phyloP scores from a whole-genome alignment of 2,113 vertebrate species.

The Microcebus griseorufus region DNA sequence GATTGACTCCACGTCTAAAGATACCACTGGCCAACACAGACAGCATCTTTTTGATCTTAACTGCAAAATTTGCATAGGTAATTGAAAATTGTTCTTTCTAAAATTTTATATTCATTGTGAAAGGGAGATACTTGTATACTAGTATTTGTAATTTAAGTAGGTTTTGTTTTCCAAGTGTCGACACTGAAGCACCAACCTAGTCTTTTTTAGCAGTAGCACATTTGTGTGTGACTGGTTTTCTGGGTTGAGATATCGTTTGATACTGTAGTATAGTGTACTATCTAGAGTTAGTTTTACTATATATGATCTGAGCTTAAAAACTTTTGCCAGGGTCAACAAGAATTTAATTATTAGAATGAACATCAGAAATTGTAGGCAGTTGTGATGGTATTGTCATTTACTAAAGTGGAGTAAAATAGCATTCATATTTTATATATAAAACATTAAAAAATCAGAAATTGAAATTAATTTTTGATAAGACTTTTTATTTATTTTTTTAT shows the following conservation, averaged over 20 bases:
- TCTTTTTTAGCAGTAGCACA: not conserved
- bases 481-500: not conserved
- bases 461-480: not conserved
- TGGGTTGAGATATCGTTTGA: not conserved
- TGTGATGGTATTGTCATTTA: not conserved
- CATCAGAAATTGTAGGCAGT: not conserved
- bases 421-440: not conserved
- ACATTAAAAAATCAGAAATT: not conserved
- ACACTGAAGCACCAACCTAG: not conserved
- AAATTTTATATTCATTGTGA: not conserved
- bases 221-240: not conserved
- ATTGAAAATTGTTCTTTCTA: slow-evolving; percentile 40
- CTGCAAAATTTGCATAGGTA: slow-evolving; percentile 99
- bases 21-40: slow-evolving; percentile 96
- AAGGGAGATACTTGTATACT: not conserved
- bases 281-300: not conserved
- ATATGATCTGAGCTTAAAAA: not conserved
- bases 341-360: not conserved
- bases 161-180: slow-evolving; percentile 30
- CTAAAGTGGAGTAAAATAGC: not conserved
- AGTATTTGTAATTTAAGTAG: not conserved
- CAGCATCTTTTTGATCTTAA: slow-evolving; percentile 98
- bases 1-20: slow-evolving; percentile 86
- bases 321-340: not conserved
- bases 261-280: not conserved